Evolutionary conservation across 2,113 vertebrate species (phyloP).

Genomic region (Lasiurus borealis): DNA sequence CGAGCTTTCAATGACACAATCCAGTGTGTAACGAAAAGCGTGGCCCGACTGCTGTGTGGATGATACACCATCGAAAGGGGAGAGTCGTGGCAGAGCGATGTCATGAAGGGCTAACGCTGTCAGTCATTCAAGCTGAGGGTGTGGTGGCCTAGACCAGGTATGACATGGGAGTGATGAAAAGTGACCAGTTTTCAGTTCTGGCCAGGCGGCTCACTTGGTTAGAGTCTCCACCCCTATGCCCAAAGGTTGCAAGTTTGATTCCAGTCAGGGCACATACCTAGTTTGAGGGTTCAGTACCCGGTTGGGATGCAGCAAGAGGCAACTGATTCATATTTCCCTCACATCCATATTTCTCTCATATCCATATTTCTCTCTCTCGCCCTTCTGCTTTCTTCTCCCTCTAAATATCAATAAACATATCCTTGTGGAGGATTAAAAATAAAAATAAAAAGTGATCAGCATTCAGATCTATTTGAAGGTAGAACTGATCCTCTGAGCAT

Average conservation of each 20-base stretch:
- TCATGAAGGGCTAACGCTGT: fast-evolving
- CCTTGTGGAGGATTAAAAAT: neutral
- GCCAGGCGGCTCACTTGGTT: neutral
- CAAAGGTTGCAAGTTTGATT: neutral
- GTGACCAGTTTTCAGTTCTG: neutral
- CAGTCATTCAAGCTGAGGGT: too few species aligned
- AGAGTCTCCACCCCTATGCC: too few species aligned
- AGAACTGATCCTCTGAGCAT: neutral
- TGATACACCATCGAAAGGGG: fast-evolving
- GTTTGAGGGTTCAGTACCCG: too few species aligned
- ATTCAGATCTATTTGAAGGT: neutral
- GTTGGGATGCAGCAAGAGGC: neutral
- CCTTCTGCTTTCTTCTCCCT: neutral
- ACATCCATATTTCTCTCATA: too few species aligned
- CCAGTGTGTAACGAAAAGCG: fast-evolving
- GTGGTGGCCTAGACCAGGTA: neutral
- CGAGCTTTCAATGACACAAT: neutral
- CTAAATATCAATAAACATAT: neutral
- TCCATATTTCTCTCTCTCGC: too few species aligned
- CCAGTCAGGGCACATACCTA: neutral
- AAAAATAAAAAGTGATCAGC: neutral
- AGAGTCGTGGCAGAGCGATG: neutral
- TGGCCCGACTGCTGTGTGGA: neutral
- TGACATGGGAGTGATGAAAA: fast-evolving
- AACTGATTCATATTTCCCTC: neutral